Evolutionary conservation across 2,797 vertebrate species (phyloP).

Genomic region (Lepus oiostolus): DNA sequence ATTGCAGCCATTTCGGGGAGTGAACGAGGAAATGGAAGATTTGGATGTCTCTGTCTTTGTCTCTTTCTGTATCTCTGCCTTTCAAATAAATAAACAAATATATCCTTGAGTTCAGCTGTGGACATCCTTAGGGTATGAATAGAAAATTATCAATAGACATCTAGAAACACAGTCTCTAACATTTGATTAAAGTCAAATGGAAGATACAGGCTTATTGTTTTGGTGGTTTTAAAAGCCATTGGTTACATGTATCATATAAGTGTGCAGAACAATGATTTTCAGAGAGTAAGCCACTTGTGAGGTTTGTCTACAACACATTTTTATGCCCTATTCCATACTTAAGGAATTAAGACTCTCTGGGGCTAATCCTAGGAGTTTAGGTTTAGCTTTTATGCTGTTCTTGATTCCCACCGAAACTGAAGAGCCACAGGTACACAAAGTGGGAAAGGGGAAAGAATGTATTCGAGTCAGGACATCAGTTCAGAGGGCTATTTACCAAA

Average conservation of each 20-base stretch:
- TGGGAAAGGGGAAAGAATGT: not conserved
- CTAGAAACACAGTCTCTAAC: conserved; percentile 49
- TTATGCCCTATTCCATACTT: not conserved
- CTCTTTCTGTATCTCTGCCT: too few relatives aligned
- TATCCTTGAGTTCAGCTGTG: not conserved
- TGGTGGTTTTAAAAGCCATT: conserved; percentile 15
- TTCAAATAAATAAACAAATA: too few relatives aligned
- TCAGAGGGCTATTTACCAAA: conserved; percentile 27
- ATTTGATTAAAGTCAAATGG: conserved; percentile 22
- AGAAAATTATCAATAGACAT: conserved; percentile 27
- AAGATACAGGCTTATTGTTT: not conserved
- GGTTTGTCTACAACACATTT: conserved; percentile 13
- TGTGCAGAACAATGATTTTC: not conserved
- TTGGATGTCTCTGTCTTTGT: too few relatives aligned
- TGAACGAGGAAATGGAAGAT: too few relatives aligned
- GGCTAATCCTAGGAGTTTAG: not conserved
- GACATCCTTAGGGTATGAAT: not conserved
- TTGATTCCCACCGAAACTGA: conserved; percentile 34
- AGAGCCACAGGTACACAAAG: not conserved
- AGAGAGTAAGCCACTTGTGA: not conserved
- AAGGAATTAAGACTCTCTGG: not conserved
- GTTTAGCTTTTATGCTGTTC: conserved; percentile 24
- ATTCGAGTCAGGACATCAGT: not conserved
- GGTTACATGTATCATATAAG: conserved; percentile 31
- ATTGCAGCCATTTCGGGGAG: too few relatives aligned